These are phyloP conservation scores for Microctonus brassicae DNA, from an alignment of 2,888 invertebrate species.

Conservation along the genomic window DNA sequence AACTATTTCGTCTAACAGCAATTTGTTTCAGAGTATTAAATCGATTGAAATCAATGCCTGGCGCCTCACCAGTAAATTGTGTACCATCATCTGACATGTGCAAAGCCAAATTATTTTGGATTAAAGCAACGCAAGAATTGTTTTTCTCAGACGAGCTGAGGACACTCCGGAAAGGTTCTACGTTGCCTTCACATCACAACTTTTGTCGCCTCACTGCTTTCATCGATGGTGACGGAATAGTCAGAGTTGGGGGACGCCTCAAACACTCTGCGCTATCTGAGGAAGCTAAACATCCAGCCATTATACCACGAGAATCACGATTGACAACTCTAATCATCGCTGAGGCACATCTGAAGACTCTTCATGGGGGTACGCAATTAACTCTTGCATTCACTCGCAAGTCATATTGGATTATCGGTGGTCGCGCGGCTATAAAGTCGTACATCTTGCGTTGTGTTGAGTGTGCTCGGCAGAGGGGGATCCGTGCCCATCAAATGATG, in stretches of 20 bases:
- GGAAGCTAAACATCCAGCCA: slow-evolving; percentile 34
- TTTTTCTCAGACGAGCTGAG: not conserved
- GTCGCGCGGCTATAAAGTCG: slow-evolving; percentile 25
- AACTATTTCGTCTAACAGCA: not conserved
- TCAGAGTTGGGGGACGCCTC: slow-evolving; percentile 43
- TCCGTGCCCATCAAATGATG: slow-evolving; percentile 36
- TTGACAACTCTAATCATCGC: slow-evolving; percentile 29
- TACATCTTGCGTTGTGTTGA: slow-evolving; percentile 32
- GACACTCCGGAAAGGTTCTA: not conserved
- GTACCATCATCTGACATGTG: not conserved
- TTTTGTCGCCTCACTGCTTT: slow-evolving; percentile 35
- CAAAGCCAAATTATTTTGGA: not conserved
- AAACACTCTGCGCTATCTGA: slow-evolving; percentile 7
- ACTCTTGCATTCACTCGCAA: slow-evolving; percentile 22
- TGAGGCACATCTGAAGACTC: too few species aligned
- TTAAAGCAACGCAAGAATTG: not conserved
- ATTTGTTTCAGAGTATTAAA: not conserved
- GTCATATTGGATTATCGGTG: slow-evolving; percentile 32
- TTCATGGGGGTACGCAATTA: slow-evolving; percentile 39
- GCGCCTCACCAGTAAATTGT: not conserved
- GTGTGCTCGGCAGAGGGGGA: slow-evolving; percentile 40
- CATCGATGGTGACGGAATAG: slow-evolving; percentile 34
- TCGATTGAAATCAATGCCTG: not conserved
- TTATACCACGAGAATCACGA: too few species aligned
- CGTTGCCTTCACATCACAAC: not conserved